Conservation (phyloP, 1,140 invertebrate species). For the Idris sp. region DNA sequence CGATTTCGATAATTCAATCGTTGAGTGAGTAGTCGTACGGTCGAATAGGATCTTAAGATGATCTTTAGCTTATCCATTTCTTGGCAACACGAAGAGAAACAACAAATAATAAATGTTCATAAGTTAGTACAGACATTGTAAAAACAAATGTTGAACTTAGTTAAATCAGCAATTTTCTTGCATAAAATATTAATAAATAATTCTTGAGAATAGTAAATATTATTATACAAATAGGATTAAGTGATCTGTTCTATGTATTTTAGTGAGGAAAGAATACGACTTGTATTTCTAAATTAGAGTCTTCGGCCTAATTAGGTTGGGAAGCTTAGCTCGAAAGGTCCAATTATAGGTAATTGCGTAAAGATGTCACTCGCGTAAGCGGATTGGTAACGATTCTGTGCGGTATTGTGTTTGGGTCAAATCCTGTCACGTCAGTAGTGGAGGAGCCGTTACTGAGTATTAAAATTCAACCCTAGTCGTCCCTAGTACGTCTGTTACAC, state of each 20-base stretch:
- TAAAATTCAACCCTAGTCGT: constrained; percentile 62
- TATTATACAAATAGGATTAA: too few species aligned
- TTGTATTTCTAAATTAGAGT: constrained; percentile 64
- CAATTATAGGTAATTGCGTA: constrained; percentile 78
- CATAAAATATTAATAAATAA: too few species aligned
- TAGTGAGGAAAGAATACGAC: constrained; percentile 31
- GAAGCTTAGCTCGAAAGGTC: constrained; percentile 66
- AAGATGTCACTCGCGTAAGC: constrained; percentile 77
- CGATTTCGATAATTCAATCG: constrained; percentile 75
- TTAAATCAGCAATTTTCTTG: too few species aligned
- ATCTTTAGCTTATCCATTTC: too few species aligned
- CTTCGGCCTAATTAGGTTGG: constrained; percentile 73
- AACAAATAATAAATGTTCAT: too few species aligned
- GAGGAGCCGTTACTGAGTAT: constrained; percentile 69
- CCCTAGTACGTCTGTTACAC: constrained; percentile 2
- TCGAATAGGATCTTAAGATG: too few species aligned
- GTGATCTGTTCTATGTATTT: constrained; percentile 39
- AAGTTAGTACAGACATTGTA: too few species aligned
- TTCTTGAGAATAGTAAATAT: too few species aligned
- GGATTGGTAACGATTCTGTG: constrained; percentile 74
- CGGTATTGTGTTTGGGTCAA: constrained; percentile 70
- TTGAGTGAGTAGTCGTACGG: constrained; percentile 46
- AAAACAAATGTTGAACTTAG: too few species aligned
- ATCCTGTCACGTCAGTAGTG: constrained; percentile 57
- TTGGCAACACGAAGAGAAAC: too few species aligned